Percentiles rank a stretch among this genome's conserved stretches.
phyloP scores from a whole-genome alignment of 2,888 invertebrate species.

The Drosophila austrosaltans region DNA sequence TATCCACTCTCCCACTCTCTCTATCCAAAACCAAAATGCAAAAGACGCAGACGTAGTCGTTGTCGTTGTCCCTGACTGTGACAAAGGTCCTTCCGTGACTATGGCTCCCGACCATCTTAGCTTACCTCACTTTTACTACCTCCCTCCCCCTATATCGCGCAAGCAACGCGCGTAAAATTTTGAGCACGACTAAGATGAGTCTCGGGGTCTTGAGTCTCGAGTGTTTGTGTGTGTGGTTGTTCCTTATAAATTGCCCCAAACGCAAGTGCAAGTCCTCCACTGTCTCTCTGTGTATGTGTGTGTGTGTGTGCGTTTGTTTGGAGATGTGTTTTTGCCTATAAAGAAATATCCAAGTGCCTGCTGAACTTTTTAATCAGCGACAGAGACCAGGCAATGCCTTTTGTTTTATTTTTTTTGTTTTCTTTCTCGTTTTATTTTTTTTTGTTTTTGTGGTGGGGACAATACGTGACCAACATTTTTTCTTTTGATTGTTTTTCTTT shows the following conservation, averaged over 20 bases:
- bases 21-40: constrained; percentile 52
- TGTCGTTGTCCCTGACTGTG: constrained; percentile 58
- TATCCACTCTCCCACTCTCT: background rate
- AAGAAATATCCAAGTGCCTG: constrained; percentile 39
- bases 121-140: background rate
- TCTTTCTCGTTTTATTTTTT: background rate
- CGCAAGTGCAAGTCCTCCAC: constrained; percentile 43
- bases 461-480: constrained; percentile 70
- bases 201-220: constrained; percentile 34
- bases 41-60: constrained; percentile 55
- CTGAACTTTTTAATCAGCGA: constrained; percentile 47
- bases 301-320: background rate
- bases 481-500: constrained; percentile 51
- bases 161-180: constrained; percentile 76
- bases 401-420: constrained; percentile 13
- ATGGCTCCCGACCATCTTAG: background rate
- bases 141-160: constrained; percentile 5
- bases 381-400: constrained; percentile 23
- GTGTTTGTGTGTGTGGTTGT: constrained; percentile 46
- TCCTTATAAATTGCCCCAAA: constrained; percentile 51
- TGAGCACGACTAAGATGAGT: constrained; percentile 56
- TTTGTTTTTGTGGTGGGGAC: background rate
- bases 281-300: background rate
- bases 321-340: constrained; percentile 43
- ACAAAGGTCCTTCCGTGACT: constrained; percentile 48